Base-by-base conservation (phyloP, 2,888 invertebrate species). In the Eristalinus aeneus region DNA sequence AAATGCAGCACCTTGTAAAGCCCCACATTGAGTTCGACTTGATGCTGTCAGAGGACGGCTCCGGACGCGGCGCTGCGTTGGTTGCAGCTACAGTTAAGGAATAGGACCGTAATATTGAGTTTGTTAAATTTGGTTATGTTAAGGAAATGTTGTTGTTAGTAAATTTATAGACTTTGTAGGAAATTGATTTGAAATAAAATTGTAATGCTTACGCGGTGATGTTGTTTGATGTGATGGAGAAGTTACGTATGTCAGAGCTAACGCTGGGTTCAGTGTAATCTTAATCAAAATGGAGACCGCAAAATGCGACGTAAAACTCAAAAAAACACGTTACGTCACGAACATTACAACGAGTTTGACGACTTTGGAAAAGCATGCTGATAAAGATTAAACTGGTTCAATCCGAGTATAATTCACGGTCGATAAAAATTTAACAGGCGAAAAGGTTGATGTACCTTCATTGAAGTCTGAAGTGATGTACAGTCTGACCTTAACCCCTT, bases 41-140 rank as follows among this genome's bases (percentile, higher is more conserved):
- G 89, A 98, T 98, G 97, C 93, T 98, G 73, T 98, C 98, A 0
- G 97, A 98, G 91, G 98, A 98, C 91, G 98, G 98, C 65, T 98
- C 98, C 90, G 98, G 98, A 16, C 95, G 97, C 89, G 98, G 98
- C 34, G 98, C 98, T 64, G 98, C 98, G 68, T 93, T 98, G 75
- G 98, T 98, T 4, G 98, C 98, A 12, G 98, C 98, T 4, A 98
- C 77, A 9, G 85, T 81, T 22, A 54, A 46, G 23, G 75, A 68
- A 12, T 78, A 46, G 8, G 46, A 68, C 16, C 11, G 10, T 16
- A 0, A 12, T 2, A 22, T 54, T 22, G 10, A 2, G 22, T 2
- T 23, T 0, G 1, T 56, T 27, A 11, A 12, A 11, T 56, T 22
- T 56, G 10, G 11, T 10, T 23, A 56, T 22, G 23, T 27, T 56